Evolutionary conservation across 2,888 invertebrate genomes (phyloP).

Genomic region (Diadegma fenestrale): DNA sequence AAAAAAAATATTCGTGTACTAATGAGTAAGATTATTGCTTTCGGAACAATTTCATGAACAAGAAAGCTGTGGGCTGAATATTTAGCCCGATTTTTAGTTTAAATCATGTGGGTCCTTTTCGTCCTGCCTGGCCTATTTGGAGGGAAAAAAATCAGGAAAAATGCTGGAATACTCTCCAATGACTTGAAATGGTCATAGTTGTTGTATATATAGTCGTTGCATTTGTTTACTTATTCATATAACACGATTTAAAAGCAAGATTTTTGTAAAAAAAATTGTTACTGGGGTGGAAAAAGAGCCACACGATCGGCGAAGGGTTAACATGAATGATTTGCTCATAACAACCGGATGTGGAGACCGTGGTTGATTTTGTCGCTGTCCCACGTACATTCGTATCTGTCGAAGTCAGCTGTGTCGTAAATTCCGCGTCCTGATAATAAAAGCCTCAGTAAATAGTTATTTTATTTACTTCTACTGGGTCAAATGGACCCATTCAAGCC

Average conservation of each 20-base stretch:
- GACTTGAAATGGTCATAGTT: no score
- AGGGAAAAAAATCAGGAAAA: no score
- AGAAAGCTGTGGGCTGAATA: no score
- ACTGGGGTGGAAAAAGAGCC: no score
- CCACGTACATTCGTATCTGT: conserved; percentile 87
- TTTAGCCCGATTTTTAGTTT: no score
- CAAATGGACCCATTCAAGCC: neutral
- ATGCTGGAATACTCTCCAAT: no score
- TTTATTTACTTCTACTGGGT: neutral
- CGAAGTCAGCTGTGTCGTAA: conserved; percentile 87
- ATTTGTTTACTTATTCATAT: neutral
- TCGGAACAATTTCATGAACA: no score
- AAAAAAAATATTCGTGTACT: no score
- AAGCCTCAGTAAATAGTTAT: neutral
- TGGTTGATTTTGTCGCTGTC: conserved; percentile 86
- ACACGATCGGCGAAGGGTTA: neutral
- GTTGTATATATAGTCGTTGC: no score
- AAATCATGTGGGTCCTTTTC: no score
- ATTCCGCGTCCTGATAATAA: conserved; percentile 84
- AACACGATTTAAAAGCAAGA: neutral
- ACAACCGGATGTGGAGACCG: conserved; percentile 55
- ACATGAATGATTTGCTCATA: conserved; percentile 22
- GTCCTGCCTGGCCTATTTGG: no score
- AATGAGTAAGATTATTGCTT: no score
- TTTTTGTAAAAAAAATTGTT: neutral